A percentile compares a stretch with the other conserved stretches of the same genome.
Evolutionary conservation across 2,797 vertebrate species (phyloP).

Genomic region (Myripristis jacobus): DNA sequence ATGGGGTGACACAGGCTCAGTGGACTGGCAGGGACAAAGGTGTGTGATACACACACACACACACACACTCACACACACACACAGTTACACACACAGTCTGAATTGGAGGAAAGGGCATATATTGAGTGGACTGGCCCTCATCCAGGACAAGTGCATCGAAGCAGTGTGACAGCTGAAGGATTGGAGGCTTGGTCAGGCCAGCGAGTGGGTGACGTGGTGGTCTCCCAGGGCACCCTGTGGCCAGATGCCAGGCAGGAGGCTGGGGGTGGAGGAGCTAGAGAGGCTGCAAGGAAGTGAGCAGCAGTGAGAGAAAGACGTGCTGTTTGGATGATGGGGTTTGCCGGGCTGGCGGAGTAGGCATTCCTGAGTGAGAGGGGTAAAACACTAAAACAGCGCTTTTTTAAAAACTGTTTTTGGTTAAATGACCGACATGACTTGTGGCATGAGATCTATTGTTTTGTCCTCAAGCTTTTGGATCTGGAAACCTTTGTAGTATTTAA

Average conservation of each 20-base stretch:
- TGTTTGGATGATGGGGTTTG: constrained; percentile 57
- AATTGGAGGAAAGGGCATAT: constrained; percentile 45
- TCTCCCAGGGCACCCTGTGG: constrained; percentile 43
- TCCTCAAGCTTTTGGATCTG: constrained; percentile 23
- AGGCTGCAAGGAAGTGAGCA: constrained; percentile 46
- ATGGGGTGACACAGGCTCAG: constrained; percentile 17
- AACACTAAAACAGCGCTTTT: neutral
- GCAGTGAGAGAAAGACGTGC: constrained; percentile 46
- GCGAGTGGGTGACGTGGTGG: constrained; percentile 61
- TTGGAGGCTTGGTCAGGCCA: constrained; percentile 48
- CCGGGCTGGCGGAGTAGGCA: constrained; percentile 39
- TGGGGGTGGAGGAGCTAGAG: constrained; percentile 33
- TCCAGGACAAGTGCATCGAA: constrained; percentile 63
- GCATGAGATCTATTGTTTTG: constrained; percentile 38
- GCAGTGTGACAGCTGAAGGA: constrained; percentile 72
- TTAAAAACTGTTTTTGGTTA: constrained; percentile 18
- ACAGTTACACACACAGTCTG: constrained; percentile 1
- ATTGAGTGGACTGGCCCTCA: constrained; percentile 63
- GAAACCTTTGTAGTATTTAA: constrained; percentile 41
- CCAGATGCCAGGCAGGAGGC: constrained; percentile 51
- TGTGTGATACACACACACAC: constrained; percentile 36
- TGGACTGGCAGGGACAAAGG: constrained; percentile 26
- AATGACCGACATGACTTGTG: constrained; percentile 42
- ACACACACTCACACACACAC: neutral
- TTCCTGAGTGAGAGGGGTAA: constrained; percentile 52